These are phyloP conservation scores for Proales similis DNA, from an alignment of 1,140 invertebrate genomes.

Conservation along the genomic window DNA sequence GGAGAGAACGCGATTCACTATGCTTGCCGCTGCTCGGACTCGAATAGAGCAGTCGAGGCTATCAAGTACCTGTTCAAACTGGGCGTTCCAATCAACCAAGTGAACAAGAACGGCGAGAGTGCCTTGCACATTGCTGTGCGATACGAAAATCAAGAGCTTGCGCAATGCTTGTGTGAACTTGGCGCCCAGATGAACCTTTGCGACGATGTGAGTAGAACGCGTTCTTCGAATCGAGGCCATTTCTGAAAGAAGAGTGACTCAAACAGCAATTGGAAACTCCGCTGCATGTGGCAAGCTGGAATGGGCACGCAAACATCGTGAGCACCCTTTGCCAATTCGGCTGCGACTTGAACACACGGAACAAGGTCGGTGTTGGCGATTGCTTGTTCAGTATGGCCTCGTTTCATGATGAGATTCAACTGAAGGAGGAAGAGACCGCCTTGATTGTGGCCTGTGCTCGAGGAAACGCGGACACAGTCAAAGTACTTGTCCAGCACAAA, in stretches of 20 bases:
- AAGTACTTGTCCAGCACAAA: constrained; percentile 72
- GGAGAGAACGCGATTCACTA: constrained; percentile 26
- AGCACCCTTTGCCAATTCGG: constrained; percentile 39
- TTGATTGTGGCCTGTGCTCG: constrained; percentile 57
- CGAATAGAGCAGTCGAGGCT: neutral
- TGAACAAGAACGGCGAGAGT: constrained; percentile 54
- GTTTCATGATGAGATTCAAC: too few relatives aligned
- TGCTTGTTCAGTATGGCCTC: constrained; percentile 5
- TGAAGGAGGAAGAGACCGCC: constrained; percentile 59
- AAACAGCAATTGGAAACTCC: constrained; percentile 57
- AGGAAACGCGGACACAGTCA: constrained; percentile 62
- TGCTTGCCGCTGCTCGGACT: constrained; percentile 7
- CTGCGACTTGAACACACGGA: constrained; percentile 20
- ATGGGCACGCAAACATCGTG: constrained; percentile 56
- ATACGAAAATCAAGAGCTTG: constrained; percentile 56
- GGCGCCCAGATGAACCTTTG: constrained; percentile 54
- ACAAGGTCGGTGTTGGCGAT: constrained; percentile 1
- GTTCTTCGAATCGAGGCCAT: neutral
- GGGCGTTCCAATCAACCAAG: constrained; percentile 2
- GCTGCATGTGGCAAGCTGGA: constrained; percentile 58
- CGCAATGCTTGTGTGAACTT: constrained; percentile 52
- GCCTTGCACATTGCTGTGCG: constrained; percentile 58
- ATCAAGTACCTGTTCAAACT: constrained; percentile 17
- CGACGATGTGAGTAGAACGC: constrained; percentile 54
- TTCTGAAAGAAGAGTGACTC: neutral